Evolutionary conservation across 2,888 invertebrate genomes (phyloP).

Genomic region (Iselma pallidipennis): DNA sequence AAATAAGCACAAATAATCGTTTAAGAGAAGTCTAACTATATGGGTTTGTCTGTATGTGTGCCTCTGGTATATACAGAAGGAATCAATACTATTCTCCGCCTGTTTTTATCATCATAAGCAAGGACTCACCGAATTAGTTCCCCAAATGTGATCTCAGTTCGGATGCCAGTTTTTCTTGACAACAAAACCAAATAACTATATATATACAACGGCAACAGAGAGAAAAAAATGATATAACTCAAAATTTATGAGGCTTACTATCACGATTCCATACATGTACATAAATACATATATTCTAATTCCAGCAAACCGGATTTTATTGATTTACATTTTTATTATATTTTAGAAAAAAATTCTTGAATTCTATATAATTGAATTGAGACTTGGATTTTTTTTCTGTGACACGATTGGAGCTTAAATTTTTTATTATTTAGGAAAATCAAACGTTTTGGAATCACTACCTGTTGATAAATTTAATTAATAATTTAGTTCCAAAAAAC

Average conservation of each 20-base stretch:
- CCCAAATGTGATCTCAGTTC: not conserved
- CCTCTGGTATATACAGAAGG: not conserved
- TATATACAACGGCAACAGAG: too few species aligned
- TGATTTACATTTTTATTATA: not conserved
- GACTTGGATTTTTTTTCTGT: too few species aligned
- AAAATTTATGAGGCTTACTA: not conserved
- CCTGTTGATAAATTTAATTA: too few species aligned
- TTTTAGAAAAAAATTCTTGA: not conserved
- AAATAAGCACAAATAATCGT: too few species aligned
- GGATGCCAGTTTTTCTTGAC: not conserved
- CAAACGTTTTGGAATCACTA: too few species aligned
- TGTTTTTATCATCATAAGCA: not conserved
- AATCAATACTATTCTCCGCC: not conserved
- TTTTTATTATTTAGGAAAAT: too few species aligned
- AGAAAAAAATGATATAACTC: not conserved
- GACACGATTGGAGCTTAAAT: too few species aligned
- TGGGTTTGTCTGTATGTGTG: not conserved
- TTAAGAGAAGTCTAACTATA: not conserved
- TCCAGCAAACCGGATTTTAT: not conserved
- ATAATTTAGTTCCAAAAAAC: too few species aligned
- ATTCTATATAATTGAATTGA: not conserved
- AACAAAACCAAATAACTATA: not conserved
- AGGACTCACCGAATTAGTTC: not conserved
- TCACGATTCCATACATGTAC: not conserved
- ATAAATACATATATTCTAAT: not conserved